Evolutionary conservation across 2,113 vertebrate species (phyloP).

Genomic region (Syngnathoides biaculeatus): DNA sequence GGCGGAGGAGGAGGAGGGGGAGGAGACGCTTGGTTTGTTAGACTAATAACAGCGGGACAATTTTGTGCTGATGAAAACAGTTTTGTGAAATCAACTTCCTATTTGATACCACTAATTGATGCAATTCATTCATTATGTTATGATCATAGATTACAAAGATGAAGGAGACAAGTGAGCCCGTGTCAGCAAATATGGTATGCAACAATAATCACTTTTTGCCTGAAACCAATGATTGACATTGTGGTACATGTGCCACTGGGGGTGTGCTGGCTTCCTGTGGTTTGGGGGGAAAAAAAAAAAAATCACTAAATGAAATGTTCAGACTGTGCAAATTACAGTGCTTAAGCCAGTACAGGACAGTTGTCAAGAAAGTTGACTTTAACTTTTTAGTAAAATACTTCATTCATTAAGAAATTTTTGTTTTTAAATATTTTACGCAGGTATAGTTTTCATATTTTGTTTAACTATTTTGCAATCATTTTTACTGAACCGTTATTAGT

Average conservation of each 20-base stretch:
- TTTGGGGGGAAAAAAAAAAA: no score
- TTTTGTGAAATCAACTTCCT: neutral
- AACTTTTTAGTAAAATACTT: no score
- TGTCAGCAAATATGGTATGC: neutral
- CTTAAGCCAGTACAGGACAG: no score
- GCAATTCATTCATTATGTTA: neutral
- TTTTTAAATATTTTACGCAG: no score
- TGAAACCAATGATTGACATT: neutral
- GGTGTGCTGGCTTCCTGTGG: no score
- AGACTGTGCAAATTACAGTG: no score
- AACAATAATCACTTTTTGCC: neutral
- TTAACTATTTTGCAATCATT: no score
- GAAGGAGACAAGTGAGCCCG: neutral
- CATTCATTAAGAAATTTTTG: no score
- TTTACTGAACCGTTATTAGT: no score
- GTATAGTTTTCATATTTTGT: no score
- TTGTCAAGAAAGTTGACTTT: no score
- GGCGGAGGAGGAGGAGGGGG: neutral
- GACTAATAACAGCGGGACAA: neutral
- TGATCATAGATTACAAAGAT: neutral
- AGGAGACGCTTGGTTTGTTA: conserved; percentile 1
- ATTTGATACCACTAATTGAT: neutral
- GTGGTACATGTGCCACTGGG: neutral
- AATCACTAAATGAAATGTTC: no score
- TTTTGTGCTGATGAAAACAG: conserved; percentile 4